These are phyloP conservation scores for Apamea crenata DNA, from an alignment of 2,888 invertebrate species.

Conservation along the genomic window DNA sequence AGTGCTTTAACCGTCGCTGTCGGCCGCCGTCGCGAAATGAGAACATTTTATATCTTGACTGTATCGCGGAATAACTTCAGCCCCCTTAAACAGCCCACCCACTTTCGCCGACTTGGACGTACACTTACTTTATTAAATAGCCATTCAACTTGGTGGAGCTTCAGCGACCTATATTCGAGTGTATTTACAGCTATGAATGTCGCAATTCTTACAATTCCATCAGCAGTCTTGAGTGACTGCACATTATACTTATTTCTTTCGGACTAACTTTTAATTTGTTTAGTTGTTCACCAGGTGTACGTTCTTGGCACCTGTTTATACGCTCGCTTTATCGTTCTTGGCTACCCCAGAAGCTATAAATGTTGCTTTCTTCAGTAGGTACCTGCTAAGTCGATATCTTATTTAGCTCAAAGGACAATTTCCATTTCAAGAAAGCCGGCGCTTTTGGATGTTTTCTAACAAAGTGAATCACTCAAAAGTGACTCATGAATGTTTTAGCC, in stretches of 20 bases:
- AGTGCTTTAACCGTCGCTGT: constrained; percentile 6
- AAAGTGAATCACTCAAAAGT: neutral
- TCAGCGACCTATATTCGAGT: constrained; percentile 73
- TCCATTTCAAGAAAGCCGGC: neutral
- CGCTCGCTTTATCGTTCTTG: constrained; percentile 70
- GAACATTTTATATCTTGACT: constrained; percentile 57
- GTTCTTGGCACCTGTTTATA: constrained; percentile 66
- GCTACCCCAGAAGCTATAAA: constrained; percentile 62
- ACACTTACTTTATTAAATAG: constrained; percentile 79
- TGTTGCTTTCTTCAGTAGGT: constrained; percentile 52
- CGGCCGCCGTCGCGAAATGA: constrained; percentile 39
- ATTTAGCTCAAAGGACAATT: neutral
- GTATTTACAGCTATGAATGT: constrained; percentile 63
- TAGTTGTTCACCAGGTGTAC: constrained; percentile 20
- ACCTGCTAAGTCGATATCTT: neutral
- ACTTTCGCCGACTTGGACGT: constrained; percentile 70
- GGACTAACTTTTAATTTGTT: constrained; percentile 49
- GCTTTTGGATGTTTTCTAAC: neutral
- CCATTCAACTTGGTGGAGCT: constrained; percentile 72
- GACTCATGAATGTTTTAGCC: constrained; percentile 1
- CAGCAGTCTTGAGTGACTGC: constrained; percentile 42
- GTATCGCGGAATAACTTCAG: constrained; percentile 61
- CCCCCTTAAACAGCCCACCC: constrained; percentile 70
- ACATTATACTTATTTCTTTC: constrained; percentile 55
- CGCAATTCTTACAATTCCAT: constrained; percentile 54